These are phyloP conservation scores for Trypoxylus dichotomus DNA, from an alignment of 1,140 invertebrate species.

Conservation along the genomic window DNA sequence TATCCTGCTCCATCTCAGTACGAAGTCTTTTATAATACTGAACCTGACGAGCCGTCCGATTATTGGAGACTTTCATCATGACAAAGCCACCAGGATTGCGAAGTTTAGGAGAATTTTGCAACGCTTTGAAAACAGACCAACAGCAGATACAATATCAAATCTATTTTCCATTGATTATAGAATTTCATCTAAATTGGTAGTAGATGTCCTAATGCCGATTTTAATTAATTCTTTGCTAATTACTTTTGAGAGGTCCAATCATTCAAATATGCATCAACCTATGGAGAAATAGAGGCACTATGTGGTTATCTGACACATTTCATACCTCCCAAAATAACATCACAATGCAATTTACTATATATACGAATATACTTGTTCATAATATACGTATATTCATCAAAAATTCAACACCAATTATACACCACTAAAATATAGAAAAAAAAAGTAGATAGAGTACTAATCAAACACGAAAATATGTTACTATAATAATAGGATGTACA, in stretches of 20 bases:
- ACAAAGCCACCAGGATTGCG: no score
- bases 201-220: no score
- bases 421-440: background rate
- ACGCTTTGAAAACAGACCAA: no score
- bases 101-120: no score
- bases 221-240: background rate
- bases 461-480: background rate
- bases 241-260: background rate
- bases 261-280: constrained; percentile 12
- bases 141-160: no score
- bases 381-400: constrained; percentile 7
- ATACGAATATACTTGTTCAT: background rate
- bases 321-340: background rate
- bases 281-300: constrained; percentile 1
- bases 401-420: constrained; percentile 18
- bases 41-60: no score
- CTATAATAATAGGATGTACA: constrained; percentile 17
- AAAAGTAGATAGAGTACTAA: background rate
- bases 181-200: no score
- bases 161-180: no score
- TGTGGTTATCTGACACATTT: constrained; percentile 30
- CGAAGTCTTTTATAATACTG: no score
- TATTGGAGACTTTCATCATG: no score
- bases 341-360: constrained; percentile 13
- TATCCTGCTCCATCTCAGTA: no score